Evolutionary conservation across 2,113 vertebrate species (phyloP), one percentile per base, ranked within the genome.

Genomic region (Eolophus roseicapilla): DNA sequence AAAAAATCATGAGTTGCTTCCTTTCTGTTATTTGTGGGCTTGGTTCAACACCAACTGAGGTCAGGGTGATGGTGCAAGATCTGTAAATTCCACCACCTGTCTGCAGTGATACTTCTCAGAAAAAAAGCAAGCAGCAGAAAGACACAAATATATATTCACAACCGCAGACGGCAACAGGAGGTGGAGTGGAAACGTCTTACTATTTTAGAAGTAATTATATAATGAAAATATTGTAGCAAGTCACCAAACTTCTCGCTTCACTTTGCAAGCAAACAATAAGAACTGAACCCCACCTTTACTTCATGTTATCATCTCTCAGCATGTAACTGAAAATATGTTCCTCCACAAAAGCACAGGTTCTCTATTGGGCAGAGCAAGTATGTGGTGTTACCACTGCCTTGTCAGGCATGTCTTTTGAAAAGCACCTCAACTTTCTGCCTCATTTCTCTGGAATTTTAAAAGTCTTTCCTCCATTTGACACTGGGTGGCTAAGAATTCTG

Each of bases 361-460:
- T 92, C 35, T 92, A 90, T 90, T 41, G 41, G 71, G 44, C 44
- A 83, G 47, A 44, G 43, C 18, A 86, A 64, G 80, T 53, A 46
- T 11, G 60, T 73, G 63, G 41, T 8, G 1, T 60, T 84, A 78
- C 69, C 64, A 23, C 19, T 29, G 33, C 27, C 47, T 79, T 55
- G 44, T 53, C 86, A 80, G 52, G 35, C 53, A 25, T 6, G 9
- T 52, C 83, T 92, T 73, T 31, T 59, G 70, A 82, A 76, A 95
- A 91, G 12, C 28, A 81, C 35, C 46, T 88, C 55, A 63, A 59
- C 60, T 60, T 95, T 92, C 84, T 92, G 82, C 94, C 91, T 95
- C 53, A 63, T 74, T 94, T 90, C 70, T 85, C 89, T 81, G 82
- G 70, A 90, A 82, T 96, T 94, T 44, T 90, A 91, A 95, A 97